Percentiles rank a stretch among this genome's conserved stretches.
Conservation (phyloP, 1,140 invertebrate species). For the Eubasilissa regina region DNA sequence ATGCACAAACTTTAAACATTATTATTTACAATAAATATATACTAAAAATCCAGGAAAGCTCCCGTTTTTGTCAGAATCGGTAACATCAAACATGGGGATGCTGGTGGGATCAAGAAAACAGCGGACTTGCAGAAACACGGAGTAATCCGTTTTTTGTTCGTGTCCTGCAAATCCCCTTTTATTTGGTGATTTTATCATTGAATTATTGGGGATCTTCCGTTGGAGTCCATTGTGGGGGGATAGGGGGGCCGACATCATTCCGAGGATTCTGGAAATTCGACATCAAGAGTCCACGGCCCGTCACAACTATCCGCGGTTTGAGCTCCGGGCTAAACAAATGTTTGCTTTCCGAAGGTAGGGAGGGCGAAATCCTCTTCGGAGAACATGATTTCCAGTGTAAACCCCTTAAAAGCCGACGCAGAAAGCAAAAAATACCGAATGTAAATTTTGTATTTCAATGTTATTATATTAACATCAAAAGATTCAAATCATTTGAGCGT, state of each 20-base stretch:
- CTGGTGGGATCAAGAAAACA: slow-evolving; percentile 36
- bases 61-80: neutral
- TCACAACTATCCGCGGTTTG: slow-evolving; percentile 25
- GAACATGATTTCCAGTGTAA: slow-evolving; percentile 30
- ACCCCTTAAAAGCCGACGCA: slow-evolving; percentile 29
- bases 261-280: slow-evolving; percentile 6
- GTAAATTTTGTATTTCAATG: slow-evolving; percentile 10
- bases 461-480: slow-evolving; percentile 12
- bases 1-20: too few relatives aligned
- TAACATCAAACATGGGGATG: neutral
- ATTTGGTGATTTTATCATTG: slow-evolving; percentile 60
- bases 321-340: slow-evolving; percentile 43
- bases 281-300: neutral
- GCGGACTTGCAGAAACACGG: slow-evolving; percentile 4
- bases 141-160: slow-evolving; percentile 44
- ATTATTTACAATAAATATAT: too few relatives aligned
- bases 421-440: slow-evolving; percentile 29
- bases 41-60: too few relatives aligned
- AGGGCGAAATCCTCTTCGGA: slow-evolving; percentile 24
- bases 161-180: slow-evolving; percentile 54
- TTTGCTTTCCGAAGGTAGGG: slow-evolving; percentile 31
- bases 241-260: neutral
- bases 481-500: too few relatives aligned
- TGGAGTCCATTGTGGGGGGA: slow-evolving; percentile 13
- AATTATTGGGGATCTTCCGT: slow-evolving; percentile 54